These are phyloP conservation scores for Drosophila aff. DNA, from an alignment of 1,140 invertebrate species.

Conservation along the genomic window DNA sequence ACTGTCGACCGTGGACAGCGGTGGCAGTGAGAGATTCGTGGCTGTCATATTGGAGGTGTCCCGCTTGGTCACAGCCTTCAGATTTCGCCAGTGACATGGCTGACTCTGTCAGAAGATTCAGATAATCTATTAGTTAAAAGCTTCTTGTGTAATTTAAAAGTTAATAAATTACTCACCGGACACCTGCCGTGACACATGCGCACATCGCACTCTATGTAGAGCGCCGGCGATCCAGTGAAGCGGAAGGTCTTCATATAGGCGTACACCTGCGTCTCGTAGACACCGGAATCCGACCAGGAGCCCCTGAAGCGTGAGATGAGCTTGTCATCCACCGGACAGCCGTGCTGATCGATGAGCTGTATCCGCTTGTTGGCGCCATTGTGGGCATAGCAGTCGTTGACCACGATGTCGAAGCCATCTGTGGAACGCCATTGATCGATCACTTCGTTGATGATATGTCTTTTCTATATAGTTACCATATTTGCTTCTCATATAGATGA, in stretches of 20 bases:
- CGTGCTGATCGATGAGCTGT: constrained; percentile 96
- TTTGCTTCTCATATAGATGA: constrained; percentile 97
- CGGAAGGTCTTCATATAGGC: constrained; percentile 98
- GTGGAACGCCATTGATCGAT: constrained; percentile 68
- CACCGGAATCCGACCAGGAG: constrained; percentile 94
- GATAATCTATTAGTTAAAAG: not conserved
- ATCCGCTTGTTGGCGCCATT: constrained; percentile 96
- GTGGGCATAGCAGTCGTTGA: constrained; percentile 97
- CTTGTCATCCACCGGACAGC: constrained; percentile 97
- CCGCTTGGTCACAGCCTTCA: constrained; percentile 91
- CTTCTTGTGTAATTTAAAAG: not conserved
- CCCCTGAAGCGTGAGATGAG: constrained; percentile 96
- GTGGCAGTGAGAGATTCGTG: constrained; percentile 57
- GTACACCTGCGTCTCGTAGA: constrained; percentile 97
- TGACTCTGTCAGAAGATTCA: constrained; percentile 89
- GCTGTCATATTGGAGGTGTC: constrained; percentile 85
- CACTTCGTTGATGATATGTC: not conserved
- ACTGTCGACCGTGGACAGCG: constrained; percentile 58
- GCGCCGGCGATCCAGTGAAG: constrained; percentile 95
- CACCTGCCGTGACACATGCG: constrained; percentile 97
- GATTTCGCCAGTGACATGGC: constrained; percentile 96
- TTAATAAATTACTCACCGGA: constrained; percentile 87
- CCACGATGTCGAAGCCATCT: constrained; percentile 98
- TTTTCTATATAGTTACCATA: constrained; percentile 88
- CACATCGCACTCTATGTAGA: constrained; percentile 97